Evolutionary conservation across 64 coral and sea anemone genomes (phyloP).

Genomic region (Hydrozoanthus tunicans): DNA sequence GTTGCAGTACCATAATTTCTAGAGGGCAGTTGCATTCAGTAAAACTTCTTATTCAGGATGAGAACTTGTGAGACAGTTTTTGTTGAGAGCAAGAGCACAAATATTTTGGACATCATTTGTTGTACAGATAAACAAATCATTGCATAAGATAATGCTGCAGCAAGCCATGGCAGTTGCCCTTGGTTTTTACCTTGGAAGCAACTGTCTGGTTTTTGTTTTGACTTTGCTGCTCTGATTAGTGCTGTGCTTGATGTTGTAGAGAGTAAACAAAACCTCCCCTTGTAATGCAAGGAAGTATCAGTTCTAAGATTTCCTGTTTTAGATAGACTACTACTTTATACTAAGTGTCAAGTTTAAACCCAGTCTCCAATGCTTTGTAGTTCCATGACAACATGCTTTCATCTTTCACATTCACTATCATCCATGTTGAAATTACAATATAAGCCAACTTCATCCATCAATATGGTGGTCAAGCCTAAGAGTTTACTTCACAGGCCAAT

Average conservation of each 20-base stretch:
- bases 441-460: neutral
- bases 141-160: neutral
- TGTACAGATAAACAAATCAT: constrained; percentile 2
- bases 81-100: constrained; percentile 6
- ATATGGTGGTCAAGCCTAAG: too few relatives aligned
- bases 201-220: neutral
- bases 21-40: constrained; percentile 22
- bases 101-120: neutral
- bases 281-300: neutral
- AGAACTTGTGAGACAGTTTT: constrained; percentile 11
- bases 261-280: neutral
- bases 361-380: constrained; percentile 4
- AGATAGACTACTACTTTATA: neutral
- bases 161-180: neutral
- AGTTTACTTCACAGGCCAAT: too few relatives aligned
- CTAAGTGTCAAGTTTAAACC: neutral
- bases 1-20: neutral
- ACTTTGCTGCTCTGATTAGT: neutral
- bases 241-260: neutral
- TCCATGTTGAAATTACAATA: neutral
- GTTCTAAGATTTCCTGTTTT: neutral
- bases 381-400: neutral
- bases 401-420: neutral
- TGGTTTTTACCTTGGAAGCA: neutral
- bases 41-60: constrained; percentile 11